Conservation (phyloP, 37 sponge, comb jelly and placozoan species). For the Geodia barretti region DNA sequence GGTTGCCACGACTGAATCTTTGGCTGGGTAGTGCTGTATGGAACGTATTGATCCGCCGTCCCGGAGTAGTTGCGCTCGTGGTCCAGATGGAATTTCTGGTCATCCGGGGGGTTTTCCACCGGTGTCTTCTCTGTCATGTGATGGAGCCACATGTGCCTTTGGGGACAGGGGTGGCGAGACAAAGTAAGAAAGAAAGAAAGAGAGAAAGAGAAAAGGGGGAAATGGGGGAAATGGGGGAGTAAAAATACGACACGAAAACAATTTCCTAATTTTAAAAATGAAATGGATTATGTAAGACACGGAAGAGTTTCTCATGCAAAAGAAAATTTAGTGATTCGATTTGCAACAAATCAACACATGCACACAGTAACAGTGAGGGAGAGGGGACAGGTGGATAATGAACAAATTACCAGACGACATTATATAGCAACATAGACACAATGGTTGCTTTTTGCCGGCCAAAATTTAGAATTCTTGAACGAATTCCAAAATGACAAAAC, state of each 20-base stretch:
- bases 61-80: constrained; percentile 80
- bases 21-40: constrained; percentile 91
- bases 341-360: too few relatives aligned
- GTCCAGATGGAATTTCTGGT: constrained; percentile 73
- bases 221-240: background rate
- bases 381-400: too few relatives aligned
- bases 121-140: constrained; percentile 88
- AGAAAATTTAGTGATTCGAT: too few relatives aligned
- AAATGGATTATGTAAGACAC: background rate
- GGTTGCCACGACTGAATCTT: constrained; percentile 94
- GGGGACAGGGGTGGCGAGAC: background rate
- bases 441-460: too few relatives aligned
- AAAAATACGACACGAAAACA: background rate
- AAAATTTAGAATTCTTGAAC: too few relatives aligned
- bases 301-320: background rate
- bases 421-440: too few relatives aligned
- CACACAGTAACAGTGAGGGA: too few relatives aligned
- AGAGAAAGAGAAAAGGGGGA: background rate
- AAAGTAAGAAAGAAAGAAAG: background rate
- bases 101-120: constrained; percentile 63
- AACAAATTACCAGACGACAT: too few relatives aligned
- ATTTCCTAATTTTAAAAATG: background rate
- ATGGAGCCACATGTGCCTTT: constrained; percentile 96
- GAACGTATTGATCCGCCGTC: constrained; percentile 75
- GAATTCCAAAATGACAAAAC: too few relatives aligned